phyloP scores from a whole-genome alignment of 1,140 invertebrate genomes.

The Hylyphantes graminicola region DNA sequence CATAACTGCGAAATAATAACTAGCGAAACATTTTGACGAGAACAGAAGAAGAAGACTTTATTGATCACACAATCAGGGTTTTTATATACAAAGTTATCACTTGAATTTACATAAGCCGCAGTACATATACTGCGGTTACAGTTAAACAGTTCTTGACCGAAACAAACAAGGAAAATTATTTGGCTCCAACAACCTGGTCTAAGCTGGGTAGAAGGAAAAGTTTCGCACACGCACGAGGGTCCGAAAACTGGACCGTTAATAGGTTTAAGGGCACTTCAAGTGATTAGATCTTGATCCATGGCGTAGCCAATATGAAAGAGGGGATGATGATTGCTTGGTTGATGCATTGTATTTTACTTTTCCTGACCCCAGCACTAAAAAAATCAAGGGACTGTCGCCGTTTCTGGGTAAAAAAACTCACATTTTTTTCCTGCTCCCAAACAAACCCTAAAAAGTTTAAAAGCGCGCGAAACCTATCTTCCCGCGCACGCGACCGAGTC shows the following conservation, averaged over 20 bases:
- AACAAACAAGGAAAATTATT: too few relatives aligned
- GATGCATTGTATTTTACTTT: constrained; percentile 60
- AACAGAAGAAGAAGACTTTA: too few relatives aligned
- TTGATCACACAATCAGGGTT: too few relatives aligned
- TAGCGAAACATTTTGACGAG: too few relatives aligned
- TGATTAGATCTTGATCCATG: constrained; percentile 49
- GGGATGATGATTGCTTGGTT: constrained; percentile 58
- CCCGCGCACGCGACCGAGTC: too few relatives aligned
- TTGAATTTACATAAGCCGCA: too few relatives aligned
- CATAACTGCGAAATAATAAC: too few relatives aligned
- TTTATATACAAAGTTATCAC: too few relatives aligned
- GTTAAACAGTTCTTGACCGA: too few relatives aligned
- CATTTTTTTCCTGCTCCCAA: background rate
- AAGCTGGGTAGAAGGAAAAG: constrained; percentile 48
- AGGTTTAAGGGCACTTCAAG: constrained; percentile 41
- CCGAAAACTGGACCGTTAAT: constrained; percentile 41
- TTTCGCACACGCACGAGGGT: constrained; percentile 39
- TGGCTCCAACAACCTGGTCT: too few relatives aligned
- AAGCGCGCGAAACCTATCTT: too few relatives aligned
- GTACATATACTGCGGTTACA: too few relatives aligned
- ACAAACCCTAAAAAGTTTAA: background rate
- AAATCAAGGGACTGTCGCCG: constrained; percentile 60
- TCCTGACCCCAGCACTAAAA: constrained; percentile 57
- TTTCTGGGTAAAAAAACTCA: constrained; percentile 48
- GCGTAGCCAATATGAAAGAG: constrained; percentile 60